These are phyloP conservation scores for Drosophila repleta DNA, from an alignment of 1,140 invertebrate species.

Conservation along the genomic window DNA sequence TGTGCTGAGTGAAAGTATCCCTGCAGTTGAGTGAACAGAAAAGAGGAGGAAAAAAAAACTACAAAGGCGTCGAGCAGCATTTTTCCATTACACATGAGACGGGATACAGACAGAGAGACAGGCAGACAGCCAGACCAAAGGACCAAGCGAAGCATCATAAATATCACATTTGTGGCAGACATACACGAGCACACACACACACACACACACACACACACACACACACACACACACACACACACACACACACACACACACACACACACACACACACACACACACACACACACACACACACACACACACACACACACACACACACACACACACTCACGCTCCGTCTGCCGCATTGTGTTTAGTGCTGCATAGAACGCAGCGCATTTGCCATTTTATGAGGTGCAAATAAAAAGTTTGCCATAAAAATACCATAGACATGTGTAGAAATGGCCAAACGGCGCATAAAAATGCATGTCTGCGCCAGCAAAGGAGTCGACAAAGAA, in stretches of 20 bases:
- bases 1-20: slow-evolving; percentile 36
- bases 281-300: slow-evolving; percentile 46
- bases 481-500: slow-evolving; percentile 30
- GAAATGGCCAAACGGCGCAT: slow-evolving; percentile 58
- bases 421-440: slow-evolving; percentile 78
- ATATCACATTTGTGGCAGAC: slow-evolving; percentile 82
- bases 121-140: background rate
- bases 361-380: slow-evolving; percentile 72
- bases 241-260: slow-evolving; percentile 9
- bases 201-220: background rate
- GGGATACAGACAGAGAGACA: background rate
- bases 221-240: slow-evolving; percentile 53
- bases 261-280: slow-evolving; percentile 55
- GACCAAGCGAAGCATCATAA: slow-evolving; percentile 60
- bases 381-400: slow-evolving; percentile 81
- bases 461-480: slow-evolving; percentile 76
- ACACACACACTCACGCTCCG: background rate
- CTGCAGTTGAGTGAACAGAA: background rate
- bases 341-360: slow-evolving; percentile 61
- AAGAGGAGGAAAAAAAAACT: background rate
- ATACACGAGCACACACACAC: slow-evolving; percentile 27
- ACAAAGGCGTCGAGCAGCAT: slow-evolving; percentile 21
- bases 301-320: slow-evolving; percentile 27
- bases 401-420: slow-evolving; percentile 80
- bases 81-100: slow-evolving; percentile 39